Base-by-base conservation (phyloP, 2,797 vertebrate species). In the Enteromius mattozi region DNA sequence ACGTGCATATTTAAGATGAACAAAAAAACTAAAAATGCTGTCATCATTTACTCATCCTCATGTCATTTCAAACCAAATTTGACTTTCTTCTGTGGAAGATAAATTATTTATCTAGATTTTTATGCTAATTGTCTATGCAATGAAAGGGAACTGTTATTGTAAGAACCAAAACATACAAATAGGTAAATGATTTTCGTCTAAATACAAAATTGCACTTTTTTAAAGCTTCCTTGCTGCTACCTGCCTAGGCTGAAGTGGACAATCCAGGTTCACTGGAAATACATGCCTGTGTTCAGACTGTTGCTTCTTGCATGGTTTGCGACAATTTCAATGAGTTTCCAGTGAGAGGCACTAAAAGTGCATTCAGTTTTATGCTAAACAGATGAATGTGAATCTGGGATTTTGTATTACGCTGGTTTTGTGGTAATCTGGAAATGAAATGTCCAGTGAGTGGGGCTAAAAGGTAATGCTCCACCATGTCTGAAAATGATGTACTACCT, bases 1-100 rank as follows among this genome's bases (percentile, higher is more conserved):
- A 17, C 2, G 16, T 61, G 75, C 88, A 86, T 87, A 86, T 85
- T 84, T 90, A 88, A 83, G 88, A 88, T 74, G 77, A 80, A 51
- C 12, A 3, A 14, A 33, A 35, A 74, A 74, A 49, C 21, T 0
- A 35, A 8, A 16, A 72, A 72, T 4, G 27, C n/a, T 10, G 69
- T 33, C 24, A 17, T 21, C 2, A 3, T 33, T 74, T 51, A 74
- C 27, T 49, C 7, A 30, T 47, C n/a, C 13, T 49, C 27, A 13
- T 13, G 27, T 5, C 17, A 4, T 47, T 72, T 14, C 3, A 27
- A 17, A 17, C 3, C 69, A 27, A 56, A 16, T 27, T 27, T 0
- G 1, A 9, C 14, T 7, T 70, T 70, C 21, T 30, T 30, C n/a
- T 71, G 13, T 27, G n/a, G 1, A 2, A 4, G 42, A 71, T 7